Evolutionary conservation across 1,140 invertebrate genomes (phyloP).

Genomic region (Heliothis virescens): DNA sequence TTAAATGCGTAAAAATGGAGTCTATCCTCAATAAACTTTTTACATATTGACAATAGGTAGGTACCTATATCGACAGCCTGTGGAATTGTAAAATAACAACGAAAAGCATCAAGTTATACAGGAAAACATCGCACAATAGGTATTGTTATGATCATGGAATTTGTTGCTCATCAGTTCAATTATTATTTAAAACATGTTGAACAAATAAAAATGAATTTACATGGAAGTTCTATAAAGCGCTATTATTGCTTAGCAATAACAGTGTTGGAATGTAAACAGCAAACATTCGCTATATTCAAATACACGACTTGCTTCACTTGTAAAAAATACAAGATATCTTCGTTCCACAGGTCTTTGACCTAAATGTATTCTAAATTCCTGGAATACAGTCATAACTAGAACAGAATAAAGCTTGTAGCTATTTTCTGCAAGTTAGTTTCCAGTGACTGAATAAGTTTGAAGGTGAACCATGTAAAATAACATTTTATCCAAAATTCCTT

Average conservation of each 20-base stretch:
- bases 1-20: too few species aligned
- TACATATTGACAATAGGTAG: too few species aligned
- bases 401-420: background rate
- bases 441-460: too few species aligned
- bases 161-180: slow-evolving; percentile 9
- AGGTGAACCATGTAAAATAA: too few species aligned
- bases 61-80: too few species aligned
- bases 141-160: slow-evolving; percentile 1
- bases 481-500: too few species aligned
- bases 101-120: background rate
- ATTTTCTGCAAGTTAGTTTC: background rate
- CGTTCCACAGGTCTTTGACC: slow-evolving; percentile 34
- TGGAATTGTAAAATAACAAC: background rate
- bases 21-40: too few species aligned
- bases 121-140: background rate
- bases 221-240: background rate
- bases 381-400: slow-evolving; percentile 12
- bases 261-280: background rate
- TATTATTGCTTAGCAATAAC: background rate
- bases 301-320: background rate
- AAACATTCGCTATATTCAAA: background rate
- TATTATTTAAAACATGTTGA: background rate
- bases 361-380: slow-evolving; percentile 31
- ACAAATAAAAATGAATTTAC: background rate
- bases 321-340: slow-evolving; percentile 12